Evolutionary conservation across 2,888 invertebrate species (phyloP).

Genomic region (Eupeodes latifasciatus): DNA sequence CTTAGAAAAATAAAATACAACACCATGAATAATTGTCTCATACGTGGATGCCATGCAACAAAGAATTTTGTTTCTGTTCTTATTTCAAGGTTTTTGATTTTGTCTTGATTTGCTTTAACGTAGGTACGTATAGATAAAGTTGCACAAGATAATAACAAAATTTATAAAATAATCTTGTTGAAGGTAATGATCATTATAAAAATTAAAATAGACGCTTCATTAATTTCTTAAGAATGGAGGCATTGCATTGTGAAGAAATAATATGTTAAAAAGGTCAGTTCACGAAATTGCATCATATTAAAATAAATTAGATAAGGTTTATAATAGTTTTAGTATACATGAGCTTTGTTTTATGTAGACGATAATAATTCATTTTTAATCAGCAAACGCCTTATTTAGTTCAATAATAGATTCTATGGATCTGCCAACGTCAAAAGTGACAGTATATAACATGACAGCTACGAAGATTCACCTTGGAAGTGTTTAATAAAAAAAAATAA

Average conservation of each 20-base stretch:
- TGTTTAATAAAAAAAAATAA: too few relatives aligned
- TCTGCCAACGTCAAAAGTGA: too few relatives aligned
- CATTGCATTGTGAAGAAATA: conserved; percentile 2
- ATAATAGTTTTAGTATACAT: too few relatives aligned
- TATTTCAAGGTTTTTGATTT: conserved; percentile 17
- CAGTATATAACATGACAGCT: too few relatives aligned
- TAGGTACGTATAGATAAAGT: neutral
- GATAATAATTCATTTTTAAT: too few relatives aligned
- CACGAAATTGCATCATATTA: too few relatives aligned
- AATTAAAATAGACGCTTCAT: neutral
- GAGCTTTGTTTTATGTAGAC: too few relatives aligned
- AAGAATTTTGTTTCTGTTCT: neutral
- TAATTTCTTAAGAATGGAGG: conserved; percentile 11
- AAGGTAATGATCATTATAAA: neutral
- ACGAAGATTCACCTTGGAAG: too few relatives aligned
- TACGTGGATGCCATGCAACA: neutral
- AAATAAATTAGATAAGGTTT: too few relatives aligned
- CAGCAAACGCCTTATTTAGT: too few relatives aligned
- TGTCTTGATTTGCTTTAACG: neutral
- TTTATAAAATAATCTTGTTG: neutral
- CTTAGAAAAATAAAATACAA: neutral
- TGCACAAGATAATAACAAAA: neutral
- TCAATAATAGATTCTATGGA: too few relatives aligned
- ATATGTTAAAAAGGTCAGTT: too few relatives aligned
- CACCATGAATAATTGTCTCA: neutral